Conservation (phyloP, 1,140 invertebrate species). For the Periplaneta americana region DNA sequence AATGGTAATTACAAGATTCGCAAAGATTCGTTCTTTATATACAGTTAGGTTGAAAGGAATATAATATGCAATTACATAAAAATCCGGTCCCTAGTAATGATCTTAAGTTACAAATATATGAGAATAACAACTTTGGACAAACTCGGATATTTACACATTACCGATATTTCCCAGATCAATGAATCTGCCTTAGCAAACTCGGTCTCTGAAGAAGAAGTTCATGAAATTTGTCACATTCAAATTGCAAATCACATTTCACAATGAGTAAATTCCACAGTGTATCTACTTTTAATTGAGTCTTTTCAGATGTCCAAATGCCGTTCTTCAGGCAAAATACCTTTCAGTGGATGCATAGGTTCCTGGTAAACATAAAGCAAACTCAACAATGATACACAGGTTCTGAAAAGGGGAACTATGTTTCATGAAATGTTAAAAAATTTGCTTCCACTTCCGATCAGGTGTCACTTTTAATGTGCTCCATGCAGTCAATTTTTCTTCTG, state of each 20-base stretch:
- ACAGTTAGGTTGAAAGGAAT: no score
- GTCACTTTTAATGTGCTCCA: not conserved
- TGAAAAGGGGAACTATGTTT: not conserved
- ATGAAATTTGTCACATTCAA: not conserved
- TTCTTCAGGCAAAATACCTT: not conserved
- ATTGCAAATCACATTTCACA: not conserved
- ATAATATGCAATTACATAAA: no score
- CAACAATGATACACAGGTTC: not conserved
- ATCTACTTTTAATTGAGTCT: not conserved
- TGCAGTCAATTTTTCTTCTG: not conserved
- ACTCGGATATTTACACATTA: not conserved
- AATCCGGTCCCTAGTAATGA: no score
- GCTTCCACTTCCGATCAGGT: not conserved
- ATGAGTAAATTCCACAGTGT: not conserved
- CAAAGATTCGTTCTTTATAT: no score
- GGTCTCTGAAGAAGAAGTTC: not conserved
- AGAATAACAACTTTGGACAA: not conserved
- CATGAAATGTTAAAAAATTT: not conserved
- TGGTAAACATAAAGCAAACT: not conserved
- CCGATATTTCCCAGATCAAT: not conserved
- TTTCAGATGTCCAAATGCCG: not conserved
- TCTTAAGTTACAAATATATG: not conserved
- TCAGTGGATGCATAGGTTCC: not conserved
- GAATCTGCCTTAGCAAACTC: not conserved
- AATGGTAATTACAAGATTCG: no score